Conservation (phyloP, 1,140 invertebrate species). For the Mercenaria mercenaria region DNA sequence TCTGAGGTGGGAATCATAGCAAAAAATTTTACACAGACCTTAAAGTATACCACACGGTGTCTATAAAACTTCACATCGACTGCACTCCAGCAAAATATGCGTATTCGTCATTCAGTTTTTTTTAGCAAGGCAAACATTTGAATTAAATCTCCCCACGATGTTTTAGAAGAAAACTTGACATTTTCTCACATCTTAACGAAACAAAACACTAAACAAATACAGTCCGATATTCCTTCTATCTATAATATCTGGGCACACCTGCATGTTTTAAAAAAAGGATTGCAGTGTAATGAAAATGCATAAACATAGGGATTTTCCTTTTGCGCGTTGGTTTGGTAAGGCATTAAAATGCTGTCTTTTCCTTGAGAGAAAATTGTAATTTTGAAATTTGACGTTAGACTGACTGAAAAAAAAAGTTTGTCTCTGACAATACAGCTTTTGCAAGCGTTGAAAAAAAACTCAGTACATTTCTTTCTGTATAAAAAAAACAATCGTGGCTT, state of each 20-base stretch:
- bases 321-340: background rate
- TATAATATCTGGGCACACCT: background rate
- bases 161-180: constrained; percentile 38
- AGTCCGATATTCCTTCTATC: background rate
- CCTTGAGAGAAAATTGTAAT: too few relatives aligned
- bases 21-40: background rate
- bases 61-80: constrained; percentile 4
- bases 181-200: constrained; percentile 24
- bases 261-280: background rate
- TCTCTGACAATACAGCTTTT: too few relatives aligned
- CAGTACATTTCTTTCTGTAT: too few relatives aligned
- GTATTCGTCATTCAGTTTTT: background rate
- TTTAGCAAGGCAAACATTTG: constrained; percentile 42
- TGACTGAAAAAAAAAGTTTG: too few relatives aligned
- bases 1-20: background rate
- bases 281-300: background rate
- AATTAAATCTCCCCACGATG: constrained; percentile 36
- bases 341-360: background rate
- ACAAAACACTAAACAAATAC: constrained; percentile 51
- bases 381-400: too few relatives aligned
- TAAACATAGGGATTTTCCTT: constrained; percentile 13
- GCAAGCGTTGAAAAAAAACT: too few relatives aligned
- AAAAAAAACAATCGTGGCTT: too few relatives aligned
- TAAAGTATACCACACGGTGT: background rate
- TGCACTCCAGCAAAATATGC: background rate